These are phyloP conservation scores for Horisme vitalbata DNA, from an alignment of 2,888 invertebrate genomes.

Conservation along the genomic window DNA sequence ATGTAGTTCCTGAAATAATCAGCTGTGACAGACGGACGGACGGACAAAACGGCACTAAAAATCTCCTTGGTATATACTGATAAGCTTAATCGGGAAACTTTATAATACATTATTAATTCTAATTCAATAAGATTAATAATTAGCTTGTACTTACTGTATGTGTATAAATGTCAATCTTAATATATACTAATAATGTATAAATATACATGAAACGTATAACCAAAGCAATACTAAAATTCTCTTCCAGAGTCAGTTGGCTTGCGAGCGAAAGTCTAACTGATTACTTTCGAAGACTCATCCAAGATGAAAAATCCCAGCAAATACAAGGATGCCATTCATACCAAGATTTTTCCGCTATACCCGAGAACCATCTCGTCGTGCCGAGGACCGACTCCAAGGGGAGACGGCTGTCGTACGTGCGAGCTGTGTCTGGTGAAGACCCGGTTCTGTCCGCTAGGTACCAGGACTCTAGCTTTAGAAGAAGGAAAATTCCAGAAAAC, in stretches of 20 bases:
- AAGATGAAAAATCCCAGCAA: constrained; percentile 61
- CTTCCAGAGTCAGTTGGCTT: constrained; percentile 72
- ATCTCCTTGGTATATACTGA: too few relatives aligned
- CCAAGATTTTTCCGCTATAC: constrained; percentile 62
- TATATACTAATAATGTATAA: too few relatives aligned
- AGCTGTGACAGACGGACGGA: too few relatives aligned
- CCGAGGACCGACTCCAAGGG: constrained; percentile 56
- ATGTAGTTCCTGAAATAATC: too few relatives aligned
- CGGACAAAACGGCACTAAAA: too few relatives aligned
- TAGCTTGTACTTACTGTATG: too few relatives aligned
- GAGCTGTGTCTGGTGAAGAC: constrained; percentile 74
- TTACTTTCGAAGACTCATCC: constrained; percentile 63
- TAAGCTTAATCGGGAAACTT: too few relatives aligned
- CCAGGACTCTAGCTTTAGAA: constrained; percentile 50
- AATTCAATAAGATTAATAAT: too few relatives aligned
- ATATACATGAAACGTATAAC: too few relatives aligned
- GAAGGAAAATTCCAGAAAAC: constrained; percentile 52
- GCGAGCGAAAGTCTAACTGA: constrained; percentile 70
- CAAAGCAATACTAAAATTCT: too few relatives aligned
- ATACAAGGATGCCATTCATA: constrained; percentile 54
- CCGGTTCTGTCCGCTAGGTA: constrained; percentile 47
- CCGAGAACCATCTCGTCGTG: constrained; percentile 47
- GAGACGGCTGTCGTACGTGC: constrained; percentile 68
- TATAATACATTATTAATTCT: too few relatives aligned
- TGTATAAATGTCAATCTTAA: too few relatives aligned